A percentile compares a stretch with the other conserved stretches of the same genome.
These are phyloP conservation scores for Petrocephalus zakoni DNA, from an alignment of 2,113 vertebrate genomes.

Conservation along the genomic window DNA sequence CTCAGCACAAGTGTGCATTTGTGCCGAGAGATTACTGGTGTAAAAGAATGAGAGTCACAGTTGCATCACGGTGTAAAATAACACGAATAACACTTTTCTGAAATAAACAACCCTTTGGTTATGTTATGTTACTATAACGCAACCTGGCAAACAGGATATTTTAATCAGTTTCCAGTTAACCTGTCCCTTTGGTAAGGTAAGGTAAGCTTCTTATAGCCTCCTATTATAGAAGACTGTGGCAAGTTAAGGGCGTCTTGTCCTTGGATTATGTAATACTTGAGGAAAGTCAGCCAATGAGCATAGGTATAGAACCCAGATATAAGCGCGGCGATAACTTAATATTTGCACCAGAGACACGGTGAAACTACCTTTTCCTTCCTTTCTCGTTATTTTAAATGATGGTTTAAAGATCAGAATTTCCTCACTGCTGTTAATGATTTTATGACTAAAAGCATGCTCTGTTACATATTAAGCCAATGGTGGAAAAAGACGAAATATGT, in stretches of 20 bases:
- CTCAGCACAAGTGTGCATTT: background rate
- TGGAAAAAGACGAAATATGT: background rate
- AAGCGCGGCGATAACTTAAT: background rate
- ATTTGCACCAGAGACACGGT: background rate
- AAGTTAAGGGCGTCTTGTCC: background rate
- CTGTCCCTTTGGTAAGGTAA: background rate
- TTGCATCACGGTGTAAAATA: background rate
- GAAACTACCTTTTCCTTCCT: background rate
- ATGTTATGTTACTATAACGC: background rate
- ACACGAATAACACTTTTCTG: background rate
- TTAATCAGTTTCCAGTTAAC: background rate
- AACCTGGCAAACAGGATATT: background rate
- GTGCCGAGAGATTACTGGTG: background rate
- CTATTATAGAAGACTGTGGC: background rate
- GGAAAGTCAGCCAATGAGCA: background rate
- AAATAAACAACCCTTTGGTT: background rate
- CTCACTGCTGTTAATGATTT: background rate
- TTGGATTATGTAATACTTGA: background rate
- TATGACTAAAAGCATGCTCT: background rate
- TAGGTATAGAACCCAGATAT: background rate
- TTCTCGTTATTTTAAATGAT: background rate
- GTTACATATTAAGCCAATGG: background rate
- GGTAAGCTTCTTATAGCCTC: background rate
- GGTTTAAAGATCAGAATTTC: background rate
- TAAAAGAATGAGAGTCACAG: background rate